A percentile compares a stretch with the other conserved stretches of the same genome.
These are phyloP conservation scores for Nysson spinosus DNA, from an alignment of 2,888 invertebrate species.

Conservation along the genomic window DNA sequence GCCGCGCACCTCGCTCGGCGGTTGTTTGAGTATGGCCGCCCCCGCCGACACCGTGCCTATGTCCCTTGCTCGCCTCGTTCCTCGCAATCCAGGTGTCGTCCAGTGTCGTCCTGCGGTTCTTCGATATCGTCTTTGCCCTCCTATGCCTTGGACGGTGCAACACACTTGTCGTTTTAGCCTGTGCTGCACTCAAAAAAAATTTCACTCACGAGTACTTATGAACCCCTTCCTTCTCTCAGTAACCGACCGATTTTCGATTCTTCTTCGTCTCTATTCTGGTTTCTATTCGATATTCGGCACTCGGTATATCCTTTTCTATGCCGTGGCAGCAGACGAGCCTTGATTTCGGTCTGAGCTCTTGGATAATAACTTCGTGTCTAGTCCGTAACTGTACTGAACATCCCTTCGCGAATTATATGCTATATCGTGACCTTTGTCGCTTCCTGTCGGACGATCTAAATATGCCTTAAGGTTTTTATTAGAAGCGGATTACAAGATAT, in stretches of 20 bases:
- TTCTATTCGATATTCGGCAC: constrained; percentile 24
- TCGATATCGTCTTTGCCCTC: constrained; percentile 34
- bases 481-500: neutral
- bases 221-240: constrained; percentile 19
- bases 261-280: constrained; percentile 18
- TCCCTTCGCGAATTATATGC: constrained; percentile 6
- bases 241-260: constrained; percentile 23
- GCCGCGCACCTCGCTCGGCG: constrained; percentile 64
- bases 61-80: constrained; percentile 14
- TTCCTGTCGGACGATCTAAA: constrained; percentile 11
- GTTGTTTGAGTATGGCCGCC: constrained; percentile 75
- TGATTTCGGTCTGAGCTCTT: constrained; percentile 25
- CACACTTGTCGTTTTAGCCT: neutral
- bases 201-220: constrained; percentile 3
- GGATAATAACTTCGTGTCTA: constrained; percentile 25
- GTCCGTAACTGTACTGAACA: too few relatives aligned
- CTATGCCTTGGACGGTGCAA: constrained; percentile 4
- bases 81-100: constrained; percentile 44
- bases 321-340: constrained; percentile 39
- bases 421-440: neutral
- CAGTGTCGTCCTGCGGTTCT: constrained; percentile 45
- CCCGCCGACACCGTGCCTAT: constrained; percentile 42
- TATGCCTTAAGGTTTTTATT: constrained; percentile 18
- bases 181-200: constrained; percentile 8
- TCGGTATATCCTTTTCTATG: constrained; percentile 41